Percentiles rank a stretch among this genome's conserved stretches.
Conservation (phyloP, 2,113 vertebrate genomes). For the Dasyprocta punctata region DNA sequence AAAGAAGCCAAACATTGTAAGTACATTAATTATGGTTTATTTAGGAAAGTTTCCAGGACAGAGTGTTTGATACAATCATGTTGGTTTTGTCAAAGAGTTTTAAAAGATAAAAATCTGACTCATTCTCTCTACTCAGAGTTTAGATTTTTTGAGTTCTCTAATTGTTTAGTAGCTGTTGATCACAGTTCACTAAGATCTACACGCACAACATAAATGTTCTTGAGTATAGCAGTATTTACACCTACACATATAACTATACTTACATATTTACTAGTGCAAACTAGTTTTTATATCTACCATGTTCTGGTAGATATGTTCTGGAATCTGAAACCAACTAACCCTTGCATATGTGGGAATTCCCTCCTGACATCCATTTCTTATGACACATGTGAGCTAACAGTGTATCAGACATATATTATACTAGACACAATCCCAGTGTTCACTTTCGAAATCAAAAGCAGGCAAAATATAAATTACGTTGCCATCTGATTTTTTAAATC, state of each 20-base stretch:
- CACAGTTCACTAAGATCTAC: slow-evolving; percentile 21
- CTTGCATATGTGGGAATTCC: slow-evolving; percentile 16
- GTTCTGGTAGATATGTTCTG: slow-evolving; percentile 55
- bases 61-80: slow-evolving; percentile 49
- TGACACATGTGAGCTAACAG: slow-evolving; percentile 27
- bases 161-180: slow-evolving; percentile 28
- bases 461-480: slow-evolving; percentile 52
- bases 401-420: slow-evolving; percentile 25
- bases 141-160: slow-evolving; percentile 32
- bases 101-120: slow-evolving; percentile 69
- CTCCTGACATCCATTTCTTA: slow-evolving; percentile 32
- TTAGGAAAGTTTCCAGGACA: slow-evolving; percentile 72
- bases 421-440: slow-evolving; percentile 58
- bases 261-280: neutral
- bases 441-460: slow-evolving; percentile 47
- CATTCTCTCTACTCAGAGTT: slow-evolving; percentile 56
- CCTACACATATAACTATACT: neutral
- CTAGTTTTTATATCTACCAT: neutral
- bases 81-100: slow-evolving; percentile 54
- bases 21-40: slow-evolving; percentile 60
- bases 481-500: slow-evolving; percentile 31
- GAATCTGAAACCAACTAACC: slow-evolving; percentile 58
- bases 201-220: slow-evolving; percentile 40
- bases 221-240: neutral
- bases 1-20: slow-evolving; percentile 60